Conservation (phyloP, 2,113 vertebrate species). For the Pygathrix nemaeus region DNA sequence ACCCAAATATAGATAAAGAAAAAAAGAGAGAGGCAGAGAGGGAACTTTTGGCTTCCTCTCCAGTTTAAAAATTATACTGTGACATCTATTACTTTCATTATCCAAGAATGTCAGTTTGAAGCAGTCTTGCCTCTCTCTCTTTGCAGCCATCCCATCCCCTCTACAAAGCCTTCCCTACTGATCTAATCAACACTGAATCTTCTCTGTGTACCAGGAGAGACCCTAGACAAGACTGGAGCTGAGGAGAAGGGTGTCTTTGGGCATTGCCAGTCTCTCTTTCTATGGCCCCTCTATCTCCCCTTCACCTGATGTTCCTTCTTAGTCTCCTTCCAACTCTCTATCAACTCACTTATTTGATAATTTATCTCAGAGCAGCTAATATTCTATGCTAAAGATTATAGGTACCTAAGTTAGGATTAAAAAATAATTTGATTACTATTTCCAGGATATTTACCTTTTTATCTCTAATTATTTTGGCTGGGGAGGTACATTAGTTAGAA, state of each 20-base stretch:
- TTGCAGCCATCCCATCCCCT: background rate
- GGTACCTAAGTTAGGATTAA: background rate
- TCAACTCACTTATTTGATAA: background rate
- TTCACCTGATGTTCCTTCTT: background rate
- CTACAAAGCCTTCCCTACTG: background rate
- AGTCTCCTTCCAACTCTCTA: background rate
- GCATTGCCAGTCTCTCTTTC: background rate
- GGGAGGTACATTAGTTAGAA: background rate
- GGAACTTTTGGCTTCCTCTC: slow-evolving; percentile 39
- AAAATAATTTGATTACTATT: background rate
- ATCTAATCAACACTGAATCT: background rate
- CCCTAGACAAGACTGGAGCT: background rate
- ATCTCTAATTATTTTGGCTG: background rate
- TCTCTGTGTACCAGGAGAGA: background rate
- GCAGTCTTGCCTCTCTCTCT: background rate
- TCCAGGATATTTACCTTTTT: background rate
- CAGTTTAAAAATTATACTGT: slow-evolving; percentile 49
- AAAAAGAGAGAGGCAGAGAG: background rate
- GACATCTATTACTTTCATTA: slow-evolving; percentile 31
- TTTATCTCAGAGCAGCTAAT: background rate
- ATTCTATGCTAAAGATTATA: background rate
- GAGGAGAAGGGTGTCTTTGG: background rate
- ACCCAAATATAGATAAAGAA: slow-evolving; percentile 68
- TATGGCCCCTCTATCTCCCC: background rate
- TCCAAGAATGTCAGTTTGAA: background rate